Conservation (phyloP, 2,888 invertebrate genomes). For the Dromius quadrimaculatus region DNA sequence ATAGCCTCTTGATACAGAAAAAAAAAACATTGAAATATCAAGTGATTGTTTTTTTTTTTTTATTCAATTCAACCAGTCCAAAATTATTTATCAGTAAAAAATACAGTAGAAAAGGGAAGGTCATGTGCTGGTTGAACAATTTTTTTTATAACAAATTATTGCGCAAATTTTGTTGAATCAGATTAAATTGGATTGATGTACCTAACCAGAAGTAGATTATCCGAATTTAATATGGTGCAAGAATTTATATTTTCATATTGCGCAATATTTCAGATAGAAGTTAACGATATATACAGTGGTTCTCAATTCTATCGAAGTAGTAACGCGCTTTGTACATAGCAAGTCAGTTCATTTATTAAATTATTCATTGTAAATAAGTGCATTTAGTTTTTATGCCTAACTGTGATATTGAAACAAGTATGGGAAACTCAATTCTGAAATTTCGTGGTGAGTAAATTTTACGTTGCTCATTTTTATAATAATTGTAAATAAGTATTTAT, state of each 20-base stretch:
- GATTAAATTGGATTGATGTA: too few species aligned
- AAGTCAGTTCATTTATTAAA: not conserved
- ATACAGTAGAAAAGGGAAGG: too few species aligned
- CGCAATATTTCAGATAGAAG: not conserved
- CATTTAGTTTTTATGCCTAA: not conserved
- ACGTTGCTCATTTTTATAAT: not conserved
- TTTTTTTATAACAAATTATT: too few species aligned
- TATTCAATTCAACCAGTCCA: too few species aligned
- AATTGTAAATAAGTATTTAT: too few species aligned
- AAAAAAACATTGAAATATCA: too few species aligned
- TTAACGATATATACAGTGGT: not conserved
- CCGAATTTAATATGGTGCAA: slow-evolving; percentile 11
- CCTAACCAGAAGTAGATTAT: too few species aligned
- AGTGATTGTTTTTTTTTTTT: too few species aligned
- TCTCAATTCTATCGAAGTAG: not conserved
- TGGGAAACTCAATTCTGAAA: not conserved
- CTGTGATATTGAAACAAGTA: not conserved
- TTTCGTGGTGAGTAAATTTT: not conserved
- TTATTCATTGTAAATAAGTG: not conserved
- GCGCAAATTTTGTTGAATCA: too few species aligned
- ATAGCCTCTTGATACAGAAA: too few species aligned
- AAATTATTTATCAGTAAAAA: too few species aligned
- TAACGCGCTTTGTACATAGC: not conserved
- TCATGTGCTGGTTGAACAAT: too few species aligned
- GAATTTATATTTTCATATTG: not conserved